Percentiles rank a stretch among this genome's conserved stretches.
Conservation (phyloP, 2,888 invertebrate genomes). For the Phrixothrix hirtus region DNA sequence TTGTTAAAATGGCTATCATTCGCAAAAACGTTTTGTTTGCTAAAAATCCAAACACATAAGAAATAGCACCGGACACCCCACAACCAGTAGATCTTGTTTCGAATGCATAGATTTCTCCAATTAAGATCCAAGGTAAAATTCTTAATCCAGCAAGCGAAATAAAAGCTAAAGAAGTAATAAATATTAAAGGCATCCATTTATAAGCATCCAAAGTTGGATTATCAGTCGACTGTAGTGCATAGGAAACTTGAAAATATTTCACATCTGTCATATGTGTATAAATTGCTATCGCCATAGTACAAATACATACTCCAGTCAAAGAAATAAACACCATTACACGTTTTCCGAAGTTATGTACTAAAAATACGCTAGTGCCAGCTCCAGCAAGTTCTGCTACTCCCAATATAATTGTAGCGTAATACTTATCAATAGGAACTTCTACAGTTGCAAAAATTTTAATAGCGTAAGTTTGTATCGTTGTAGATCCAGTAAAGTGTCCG, state of each 20-base stretch:
- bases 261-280: conserved; percentile 56
- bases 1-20: conserved; percentile 65
- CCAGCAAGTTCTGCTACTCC: conserved; percentile 73
- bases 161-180: conserved; percentile 69
- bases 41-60: conserved; percentile 75
- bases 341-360: conserved; percentile 76
- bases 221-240: not conserved
- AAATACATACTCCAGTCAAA: conserved; percentile 66
- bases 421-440: conserved; percentile 74
- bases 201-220: conserved; percentile 5
- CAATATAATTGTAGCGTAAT: conserved; percentile 73
- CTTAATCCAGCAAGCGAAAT: conserved; percentile 71
- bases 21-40: conserved; percentile 74
- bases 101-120: conserved; percentile 75
- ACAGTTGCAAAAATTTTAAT: conserved; percentile 73
- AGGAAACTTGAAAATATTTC: not conserved
- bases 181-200: conserved; percentile 69
- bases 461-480: conserved; percentile 73
- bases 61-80: conserved; percentile 72
- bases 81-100: conserved; percentile 72
- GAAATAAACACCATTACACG: conserved; percentile 69
- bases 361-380: conserved; percentile 65
- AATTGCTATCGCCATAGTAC: conserved; percentile 65
- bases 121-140: conserved; percentile 77
- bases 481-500: conserved; percentile 76